phyloP scores from a whole-genome alignment of 2,888 invertebrate genomes.

The Cantharis lateralis region DNA sequence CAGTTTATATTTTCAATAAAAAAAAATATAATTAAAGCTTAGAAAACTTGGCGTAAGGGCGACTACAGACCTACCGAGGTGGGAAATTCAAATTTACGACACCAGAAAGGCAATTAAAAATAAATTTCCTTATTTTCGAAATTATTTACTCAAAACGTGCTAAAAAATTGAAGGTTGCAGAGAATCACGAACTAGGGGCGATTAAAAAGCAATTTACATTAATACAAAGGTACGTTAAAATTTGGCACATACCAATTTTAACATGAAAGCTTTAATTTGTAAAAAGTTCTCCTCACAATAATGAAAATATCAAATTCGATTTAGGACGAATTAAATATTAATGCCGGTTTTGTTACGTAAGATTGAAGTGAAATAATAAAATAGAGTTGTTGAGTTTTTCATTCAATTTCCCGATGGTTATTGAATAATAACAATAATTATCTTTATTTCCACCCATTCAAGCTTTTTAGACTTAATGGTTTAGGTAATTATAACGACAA shows the following conservation, averaged over 20 bases:
- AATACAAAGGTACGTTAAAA: background rate
- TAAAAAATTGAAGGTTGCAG: background rate
- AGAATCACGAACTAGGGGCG: background rate
- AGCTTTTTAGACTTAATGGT: background rate
- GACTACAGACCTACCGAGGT: background rate
- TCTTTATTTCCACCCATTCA: background rate
- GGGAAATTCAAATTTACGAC: no score
- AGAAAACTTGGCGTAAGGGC: background rate
- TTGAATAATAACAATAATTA: background rate
- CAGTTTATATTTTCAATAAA: background rate
- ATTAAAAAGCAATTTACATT: background rate
- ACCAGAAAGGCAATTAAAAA: background rate
- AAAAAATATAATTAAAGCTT: background rate
- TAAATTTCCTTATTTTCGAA: background rate
- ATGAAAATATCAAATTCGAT: background rate
- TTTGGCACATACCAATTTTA: background rate
- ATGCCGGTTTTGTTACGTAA: background rate
- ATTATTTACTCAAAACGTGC: background rate
- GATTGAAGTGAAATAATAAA: background rate
- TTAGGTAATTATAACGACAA: background rate
- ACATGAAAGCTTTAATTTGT: background rate
- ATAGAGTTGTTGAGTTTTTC: background rate
- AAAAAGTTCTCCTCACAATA: background rate
- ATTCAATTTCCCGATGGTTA: background rate
- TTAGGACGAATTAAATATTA: background rate